These are phyloP conservation scores for Drosophila melanogaster DNA, from an alignment of 1,140 invertebrate genomes.

Conservation along the genomic window Release_6_plus_ISO1_MT NT_033779.5:21970501-21971000, in stretches of 20 bases:
- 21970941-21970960: not conserved
- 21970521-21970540: slow-evolving; percentile 1
- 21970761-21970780: slow-evolving; percentile 55
- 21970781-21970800: slow-evolving; percentile 59
- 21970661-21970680: slow-evolving; percentile 3
- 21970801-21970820: slow-evolving; percentile 34
- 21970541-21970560: slow-evolving; percentile 24
- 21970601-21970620: slow-evolving; percentile 69
- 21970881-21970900: slow-evolving; percentile 52
- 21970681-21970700: slow-evolving; percentile 5
- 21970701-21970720: slow-evolving; percentile 69
- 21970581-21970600: slow-evolving; percentile 67
- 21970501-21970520: slow-evolving; percentile 37
- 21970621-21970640: slow-evolving; percentile 59
- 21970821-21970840: slow-evolving; percentile 10
- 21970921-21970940: slow-evolving; percentile 44
- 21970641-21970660: slow-evolving; percentile 1
- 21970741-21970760: slow-evolving; percentile 50
- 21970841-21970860: slow-evolving; percentile 48
- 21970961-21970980: slow-evolving; percentile 50
- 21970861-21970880: slow-evolving; percentile 49
- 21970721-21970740: slow-evolving; percentile 61
- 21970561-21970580: slow-evolving; percentile 69
- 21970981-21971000: slow-evolving; percentile 62
- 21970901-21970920: slow-evolving; percentile 44